These are phyloP conservation scores for Scaptodrosophila lebanonensis DNA, from an alignment of 1,140 invertebrate genomes.

Conservation along the genomic window DNA sequence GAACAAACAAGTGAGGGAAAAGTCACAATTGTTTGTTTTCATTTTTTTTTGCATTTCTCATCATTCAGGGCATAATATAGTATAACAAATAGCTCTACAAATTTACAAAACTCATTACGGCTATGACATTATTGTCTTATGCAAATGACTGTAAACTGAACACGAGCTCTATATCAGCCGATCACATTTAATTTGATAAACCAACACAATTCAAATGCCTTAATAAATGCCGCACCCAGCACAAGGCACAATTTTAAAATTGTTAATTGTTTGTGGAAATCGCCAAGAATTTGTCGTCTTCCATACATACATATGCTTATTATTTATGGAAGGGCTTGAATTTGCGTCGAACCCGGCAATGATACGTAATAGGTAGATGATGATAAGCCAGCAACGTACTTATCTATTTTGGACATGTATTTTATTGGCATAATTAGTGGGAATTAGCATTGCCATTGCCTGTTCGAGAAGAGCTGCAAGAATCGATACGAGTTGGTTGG, in stretches of 20 bases:
- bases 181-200: constrained; percentile 20
- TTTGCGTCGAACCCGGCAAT: not conserved
- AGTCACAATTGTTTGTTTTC: constrained; percentile 23
- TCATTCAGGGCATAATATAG: constrained; percentile 4
- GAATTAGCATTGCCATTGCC: constrained; percentile 45
- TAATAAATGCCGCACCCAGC: too few relatives aligned
- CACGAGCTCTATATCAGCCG: constrained; percentile 14
- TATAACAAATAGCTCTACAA: constrained; percentile 36
- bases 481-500: constrained; percentile 37
- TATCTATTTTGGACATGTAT: constrained; percentile 53
- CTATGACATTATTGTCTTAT: constrained; percentile 32
- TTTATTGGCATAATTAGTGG: constrained; percentile 66
- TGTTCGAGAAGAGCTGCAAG: constrained; percentile 6
- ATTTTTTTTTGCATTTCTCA: constrained; percentile 9
- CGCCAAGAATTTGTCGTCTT: constrained; percentile 3
- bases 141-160: constrained; percentile 7
- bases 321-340: constrained; percentile 15
- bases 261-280: too few relatives aligned
- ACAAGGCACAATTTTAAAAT: too few relatives aligned
- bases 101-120: constrained; percentile 50
- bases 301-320: constrained; percentile 4
- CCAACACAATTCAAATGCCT: constrained; percentile 14
- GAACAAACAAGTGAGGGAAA: constrained; percentile 4
- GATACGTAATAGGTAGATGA: too few relatives aligned
- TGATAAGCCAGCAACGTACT: constrained; percentile 17